Evolutionary conservation across 2,797 vertebrate genomes (phyloP).

Genomic region (Crenuchus spilurus): DNA sequence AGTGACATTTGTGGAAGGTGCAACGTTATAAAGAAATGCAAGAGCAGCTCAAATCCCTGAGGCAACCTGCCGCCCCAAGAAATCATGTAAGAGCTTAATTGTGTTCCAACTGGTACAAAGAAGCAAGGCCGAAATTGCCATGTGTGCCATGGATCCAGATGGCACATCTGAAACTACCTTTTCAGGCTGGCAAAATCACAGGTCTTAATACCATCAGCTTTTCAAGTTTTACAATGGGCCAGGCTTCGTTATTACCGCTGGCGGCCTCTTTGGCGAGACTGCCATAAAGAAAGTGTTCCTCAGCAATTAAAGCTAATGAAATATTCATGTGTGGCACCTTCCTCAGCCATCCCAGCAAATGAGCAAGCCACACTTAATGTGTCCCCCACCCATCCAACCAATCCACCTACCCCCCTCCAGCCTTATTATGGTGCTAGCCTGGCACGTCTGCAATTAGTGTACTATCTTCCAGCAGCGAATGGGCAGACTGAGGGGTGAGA

Average conservation of each 20-base stretch:
- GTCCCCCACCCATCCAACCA: conserved; percentile 41
- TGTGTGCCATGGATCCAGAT: conserved; percentile 60
- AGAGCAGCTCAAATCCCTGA: conserved; percentile 18
- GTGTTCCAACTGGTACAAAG: conserved; percentile 34
- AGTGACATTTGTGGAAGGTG: conserved; percentile 7
- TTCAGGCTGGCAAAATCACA: conserved; percentile 81
- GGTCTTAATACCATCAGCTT: conserved; percentile 84
- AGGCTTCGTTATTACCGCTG: conserved; percentile 86
- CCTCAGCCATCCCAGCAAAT: conserved; percentile 88
- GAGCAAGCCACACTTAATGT: conserved; percentile 90
- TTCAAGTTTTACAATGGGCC: conserved; percentile 84
- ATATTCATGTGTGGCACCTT: conserved; percentile 93
- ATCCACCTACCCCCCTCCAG: conserved; percentile 74
- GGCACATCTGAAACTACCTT: conserved; percentile 60
- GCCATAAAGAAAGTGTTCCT: conserved; percentile 89
- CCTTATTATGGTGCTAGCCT: conserved; percentile 90
- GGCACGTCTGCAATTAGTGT: conserved; percentile 89
- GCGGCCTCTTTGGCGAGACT: conserved; percentile 86
- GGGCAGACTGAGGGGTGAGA: conserved; percentile 37
- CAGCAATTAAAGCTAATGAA: conserved; percentile 94
- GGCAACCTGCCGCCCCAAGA: conserved; percentile 22
- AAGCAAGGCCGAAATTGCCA: conserved; percentile 31
- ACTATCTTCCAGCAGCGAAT: conserved; percentile 57
- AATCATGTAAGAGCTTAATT: conserved; percentile 41
- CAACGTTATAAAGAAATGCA: conserved; percentile 28